Conservation (phyloP, 2,113 vertebrate species). For the Heloderma charlesbogerti region DNA sequence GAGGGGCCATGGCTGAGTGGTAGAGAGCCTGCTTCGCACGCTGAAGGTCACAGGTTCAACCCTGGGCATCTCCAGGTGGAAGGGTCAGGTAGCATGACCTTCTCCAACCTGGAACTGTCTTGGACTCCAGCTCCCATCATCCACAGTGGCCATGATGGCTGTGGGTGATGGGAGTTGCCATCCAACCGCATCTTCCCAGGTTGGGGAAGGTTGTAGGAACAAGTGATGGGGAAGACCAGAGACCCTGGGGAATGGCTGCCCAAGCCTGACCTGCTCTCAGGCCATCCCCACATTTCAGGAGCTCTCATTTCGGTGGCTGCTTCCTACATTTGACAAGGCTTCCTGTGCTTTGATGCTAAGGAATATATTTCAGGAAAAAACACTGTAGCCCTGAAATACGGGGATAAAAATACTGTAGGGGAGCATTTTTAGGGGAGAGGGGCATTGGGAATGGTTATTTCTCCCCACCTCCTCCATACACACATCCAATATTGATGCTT, state of each 20-base stretch:
- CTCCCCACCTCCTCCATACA: not conserved
- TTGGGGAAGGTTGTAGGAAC: no score
- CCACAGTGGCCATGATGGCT: no score
- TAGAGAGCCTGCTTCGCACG: not conserved
- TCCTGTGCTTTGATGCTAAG: not conserved
- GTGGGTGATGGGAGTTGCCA: no score
- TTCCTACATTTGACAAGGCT: not conserved
- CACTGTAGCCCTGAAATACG: not conserved
- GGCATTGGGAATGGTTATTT: not conserved
- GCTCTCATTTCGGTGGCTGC: not conserved
- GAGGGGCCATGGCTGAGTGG: not conserved
- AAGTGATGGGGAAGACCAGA: not conserved
- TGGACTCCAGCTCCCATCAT: no score
- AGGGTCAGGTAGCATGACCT: not conserved
- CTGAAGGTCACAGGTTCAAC: not conserved
- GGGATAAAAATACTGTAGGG: no score
- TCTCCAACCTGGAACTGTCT: no score
- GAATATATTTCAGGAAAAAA: not conserved
- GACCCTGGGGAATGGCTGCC: no score
- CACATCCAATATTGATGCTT: not conserved
- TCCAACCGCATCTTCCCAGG: no score
- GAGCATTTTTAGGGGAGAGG: not conserved
- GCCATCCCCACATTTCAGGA: not conserved
- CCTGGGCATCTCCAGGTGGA: not conserved
- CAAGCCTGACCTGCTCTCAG: not conserved